phyloP scores from a whole-genome alignment of 2,797 vertebrate species.

The Chanos chanos region DNA sequence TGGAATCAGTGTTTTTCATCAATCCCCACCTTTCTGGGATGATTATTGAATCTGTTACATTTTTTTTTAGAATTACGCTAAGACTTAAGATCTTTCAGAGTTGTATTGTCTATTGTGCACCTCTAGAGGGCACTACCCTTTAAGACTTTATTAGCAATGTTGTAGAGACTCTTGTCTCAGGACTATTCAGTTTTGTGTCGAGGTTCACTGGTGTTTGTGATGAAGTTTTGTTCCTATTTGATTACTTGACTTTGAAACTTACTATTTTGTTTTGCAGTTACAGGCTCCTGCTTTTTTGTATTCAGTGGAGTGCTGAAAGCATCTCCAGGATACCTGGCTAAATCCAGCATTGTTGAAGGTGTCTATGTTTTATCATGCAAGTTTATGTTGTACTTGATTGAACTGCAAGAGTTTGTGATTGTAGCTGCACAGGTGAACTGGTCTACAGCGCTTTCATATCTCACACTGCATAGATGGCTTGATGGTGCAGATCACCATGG shows the following conservation, averaged over 20 bases:
- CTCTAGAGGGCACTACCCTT: too few relatives aligned
- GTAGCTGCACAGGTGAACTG: conserved; percentile 45
- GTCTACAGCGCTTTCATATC: neutral
- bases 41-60: too few relatives aligned
- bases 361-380: conserved; percentile 23
- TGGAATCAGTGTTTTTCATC: too few relatives aligned
- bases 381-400: conserved; percentile 9
- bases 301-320: conserved; percentile 96
- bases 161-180: too few relatives aligned
- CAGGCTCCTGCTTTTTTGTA: conserved; percentile 97
- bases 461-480: conserved; percentile 84
- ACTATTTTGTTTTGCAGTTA: conserved; percentile 76
- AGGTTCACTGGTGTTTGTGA: too few relatives aligned
- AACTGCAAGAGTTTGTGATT: conserved; percentile 59
- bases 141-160: too few relatives aligned
- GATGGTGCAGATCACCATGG: conserved; percentile 97
- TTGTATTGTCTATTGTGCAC: too few relatives aligned
- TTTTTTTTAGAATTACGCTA: too few relatives aligned
- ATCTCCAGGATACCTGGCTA: conserved; percentile 91
- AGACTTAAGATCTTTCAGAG: too few relatives aligned
- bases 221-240: neutral
- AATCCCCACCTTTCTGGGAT: too few relatives aligned
- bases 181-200: too few relatives aligned
- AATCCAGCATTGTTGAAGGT: conserved; percentile 99
- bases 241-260: neutral